phyloP scores from a whole-genome alignment of 2,888 invertebrate species.

The Argynnis bischoffii region DNA sequence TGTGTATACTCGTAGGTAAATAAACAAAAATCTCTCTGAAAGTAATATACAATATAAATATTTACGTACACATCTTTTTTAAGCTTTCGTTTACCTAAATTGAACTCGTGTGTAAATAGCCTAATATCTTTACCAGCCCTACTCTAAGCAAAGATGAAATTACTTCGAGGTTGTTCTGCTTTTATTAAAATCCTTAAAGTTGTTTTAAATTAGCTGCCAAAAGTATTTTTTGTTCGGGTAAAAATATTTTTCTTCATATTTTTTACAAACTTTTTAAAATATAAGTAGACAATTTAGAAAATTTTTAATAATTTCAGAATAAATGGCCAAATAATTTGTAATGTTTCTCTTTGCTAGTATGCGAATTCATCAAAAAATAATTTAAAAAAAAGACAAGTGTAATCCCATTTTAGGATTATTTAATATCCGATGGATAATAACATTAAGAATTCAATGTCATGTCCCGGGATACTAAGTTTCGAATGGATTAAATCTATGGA shows the following conservation, averaged over 20 bases:
- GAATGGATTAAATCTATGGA: too few relatives aligned
- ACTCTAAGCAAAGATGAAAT: slow-evolving; percentile 18
- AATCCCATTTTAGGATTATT: too few relatives aligned
- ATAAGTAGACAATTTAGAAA: slow-evolving; percentile 12
- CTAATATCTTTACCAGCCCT: slow-evolving; percentile 13
- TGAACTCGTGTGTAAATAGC: slow-evolving; percentile 1
- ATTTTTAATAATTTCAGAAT: slow-evolving; percentile 10
- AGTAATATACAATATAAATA: background rate
- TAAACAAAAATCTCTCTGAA: too few relatives aligned
- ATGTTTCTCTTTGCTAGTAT: too few relatives aligned
- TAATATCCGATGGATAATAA: too few relatives aligned
- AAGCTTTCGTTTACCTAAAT: background rate
- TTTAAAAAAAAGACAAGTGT: too few relatives aligned
- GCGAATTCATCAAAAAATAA: too few relatives aligned
- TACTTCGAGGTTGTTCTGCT: slow-evolving; percentile 21
- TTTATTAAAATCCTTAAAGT: slow-evolving; percentile 22
- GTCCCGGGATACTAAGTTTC: too few relatives aligned
- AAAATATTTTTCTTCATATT: slow-evolving; percentile 10
- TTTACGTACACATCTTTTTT: background rate
- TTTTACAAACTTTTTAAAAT: slow-evolving; percentile 14
- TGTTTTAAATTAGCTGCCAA: slow-evolving; percentile 23
- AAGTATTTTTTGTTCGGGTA: slow-evolving; percentile 12
- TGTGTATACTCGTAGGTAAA: too few relatives aligned
- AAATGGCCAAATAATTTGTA: background rate
- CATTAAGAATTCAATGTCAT: too few relatives aligned